phyloP scores from a whole-genome alignment of 2,113 vertebrate genomes.

The Aegotheles bennettii region DNA sequence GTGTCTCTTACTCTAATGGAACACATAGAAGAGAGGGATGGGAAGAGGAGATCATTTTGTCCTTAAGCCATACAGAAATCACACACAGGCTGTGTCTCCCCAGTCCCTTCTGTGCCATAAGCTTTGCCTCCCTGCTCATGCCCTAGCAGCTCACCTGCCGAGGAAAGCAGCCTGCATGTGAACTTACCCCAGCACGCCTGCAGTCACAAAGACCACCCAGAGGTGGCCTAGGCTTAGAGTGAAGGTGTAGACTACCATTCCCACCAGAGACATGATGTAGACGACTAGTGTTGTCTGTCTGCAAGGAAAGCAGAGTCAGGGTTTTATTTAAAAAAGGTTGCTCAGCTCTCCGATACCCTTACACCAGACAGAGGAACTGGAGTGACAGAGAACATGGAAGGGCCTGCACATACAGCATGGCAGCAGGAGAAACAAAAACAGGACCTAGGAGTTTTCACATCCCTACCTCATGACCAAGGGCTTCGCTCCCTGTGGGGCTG shows the following conservation, averaged over 20 bases:
- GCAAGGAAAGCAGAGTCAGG: neutral
- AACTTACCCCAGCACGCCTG: constrained; percentile 87
- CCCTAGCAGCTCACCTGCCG: neutral
- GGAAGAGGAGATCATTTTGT: neutral
- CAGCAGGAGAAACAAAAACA: neutral
- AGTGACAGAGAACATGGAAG: neutral
- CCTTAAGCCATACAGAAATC: neutral
- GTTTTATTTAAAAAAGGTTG: neutral
- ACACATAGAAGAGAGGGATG: neutral
- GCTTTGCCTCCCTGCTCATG: neutral
- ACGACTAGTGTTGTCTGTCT: constrained; percentile 87
- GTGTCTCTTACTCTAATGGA: neutral
- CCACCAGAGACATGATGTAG: constrained; percentile 84
- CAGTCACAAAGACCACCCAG: constrained; percentile 92
- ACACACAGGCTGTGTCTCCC: neutral
- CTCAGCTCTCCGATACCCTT: neutral
- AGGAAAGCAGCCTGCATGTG: neutral
- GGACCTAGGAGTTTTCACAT: neutral
- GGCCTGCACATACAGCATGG: neutral
- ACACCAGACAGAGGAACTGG: neutral
- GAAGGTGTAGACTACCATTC: constrained; percentile 86
- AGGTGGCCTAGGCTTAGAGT: constrained; percentile 84
- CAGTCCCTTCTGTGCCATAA: neutral
- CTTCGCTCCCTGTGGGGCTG: neutral
- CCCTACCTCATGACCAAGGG: neutral